These are phyloP conservation scores for Gymnopithys bicolor DNA, from an alignment of 2,797 vertebrate genomes.

Conservation along the genomic window DNA sequence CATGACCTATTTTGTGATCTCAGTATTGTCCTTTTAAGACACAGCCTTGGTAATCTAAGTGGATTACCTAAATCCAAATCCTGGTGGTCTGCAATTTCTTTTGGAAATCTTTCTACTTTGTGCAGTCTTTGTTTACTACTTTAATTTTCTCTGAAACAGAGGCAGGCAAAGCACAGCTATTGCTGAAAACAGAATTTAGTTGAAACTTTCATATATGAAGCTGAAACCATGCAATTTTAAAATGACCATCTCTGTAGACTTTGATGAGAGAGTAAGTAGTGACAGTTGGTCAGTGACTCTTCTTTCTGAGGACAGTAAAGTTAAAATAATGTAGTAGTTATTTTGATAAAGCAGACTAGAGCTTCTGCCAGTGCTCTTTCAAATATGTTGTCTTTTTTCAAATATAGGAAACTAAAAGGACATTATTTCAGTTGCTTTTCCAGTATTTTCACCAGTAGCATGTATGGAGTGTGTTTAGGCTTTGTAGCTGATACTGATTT, in stretches of 20 bases:
- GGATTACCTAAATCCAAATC: conserved; percentile 84
- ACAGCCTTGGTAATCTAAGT: conserved; percentile 81
- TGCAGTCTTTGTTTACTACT: conserved; percentile 72
- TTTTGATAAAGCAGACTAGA: not conserved
- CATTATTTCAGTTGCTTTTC: not conserved
- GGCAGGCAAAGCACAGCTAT: conserved; percentile 18
- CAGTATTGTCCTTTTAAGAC: conserved; percentile 77
- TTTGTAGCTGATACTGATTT: not conserved
- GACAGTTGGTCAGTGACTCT: not conserved
- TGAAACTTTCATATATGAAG: not conserved
- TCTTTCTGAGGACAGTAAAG: not conserved
- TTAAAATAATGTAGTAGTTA: not conserved
- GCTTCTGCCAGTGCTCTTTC: not conserved
- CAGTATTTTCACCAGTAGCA: not conserved
- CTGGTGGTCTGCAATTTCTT: conserved; percentile 79
- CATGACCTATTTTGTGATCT: conserved; percentile 80
- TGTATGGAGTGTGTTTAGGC: not conserved
- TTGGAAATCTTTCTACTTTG: conserved; percentile 70
- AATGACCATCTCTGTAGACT: not conserved
- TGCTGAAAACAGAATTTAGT: not conserved
- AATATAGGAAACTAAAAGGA: not conserved
- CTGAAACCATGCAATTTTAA: not conserved
- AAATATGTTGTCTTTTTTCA: not conserved
- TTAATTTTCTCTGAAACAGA: conserved; percentile 49
- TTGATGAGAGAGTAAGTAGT: not conserved